These are phyloP conservation scores for Echinops telfairi DNA, from an alignment of 2,113 vertebrate species.

Conservation along the genomic window DNA sequence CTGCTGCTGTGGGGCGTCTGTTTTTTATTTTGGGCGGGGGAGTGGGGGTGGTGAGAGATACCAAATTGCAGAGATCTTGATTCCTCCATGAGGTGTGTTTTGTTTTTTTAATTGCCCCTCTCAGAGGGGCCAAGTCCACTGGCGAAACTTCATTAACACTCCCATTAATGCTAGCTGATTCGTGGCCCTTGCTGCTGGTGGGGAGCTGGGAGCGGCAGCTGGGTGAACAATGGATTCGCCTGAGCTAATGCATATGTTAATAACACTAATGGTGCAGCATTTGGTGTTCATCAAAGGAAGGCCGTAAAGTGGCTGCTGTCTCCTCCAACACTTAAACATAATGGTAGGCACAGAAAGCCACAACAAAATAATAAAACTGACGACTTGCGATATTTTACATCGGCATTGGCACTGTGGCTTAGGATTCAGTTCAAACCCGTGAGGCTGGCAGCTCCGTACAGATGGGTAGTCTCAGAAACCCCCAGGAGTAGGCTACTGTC, in stretches of 20 bases:
- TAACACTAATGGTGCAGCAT: constrained; percentile 77
- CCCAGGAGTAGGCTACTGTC: too few species aligned
- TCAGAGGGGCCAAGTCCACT: constrained; percentile 63
- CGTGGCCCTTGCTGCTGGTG: constrained; percentile 72
- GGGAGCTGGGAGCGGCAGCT: constrained; percentile 75
- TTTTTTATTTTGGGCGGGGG: neutral
- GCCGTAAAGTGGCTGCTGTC: constrained; percentile 78
- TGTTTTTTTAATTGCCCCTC: constrained; percentile 74
- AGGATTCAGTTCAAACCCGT: too few species aligned
- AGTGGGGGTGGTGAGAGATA: neutral
- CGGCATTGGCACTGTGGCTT: too few species aligned
- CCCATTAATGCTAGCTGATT: constrained; percentile 85
- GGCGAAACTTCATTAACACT: constrained; percentile 85
- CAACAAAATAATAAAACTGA: constrained; percentile 71
- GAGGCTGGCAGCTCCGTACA: too few species aligned
- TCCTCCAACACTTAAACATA: constrained; percentile 73
- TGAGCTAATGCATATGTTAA: constrained; percentile 82
- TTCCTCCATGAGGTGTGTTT: neutral
- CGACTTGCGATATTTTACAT: constrained; percentile 72
- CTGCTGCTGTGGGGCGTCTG: neutral
- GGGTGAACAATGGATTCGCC: constrained; percentile 65
- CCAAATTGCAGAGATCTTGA: neutral
- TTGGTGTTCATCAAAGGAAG: constrained; percentile 79
- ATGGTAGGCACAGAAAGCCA: neutral
- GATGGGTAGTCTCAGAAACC: too few species aligned